Evolutionary conservation across 2,888 invertebrate genomes (phyloP).

Genomic region (Bursaphelenchus okinawaensis): DNA sequence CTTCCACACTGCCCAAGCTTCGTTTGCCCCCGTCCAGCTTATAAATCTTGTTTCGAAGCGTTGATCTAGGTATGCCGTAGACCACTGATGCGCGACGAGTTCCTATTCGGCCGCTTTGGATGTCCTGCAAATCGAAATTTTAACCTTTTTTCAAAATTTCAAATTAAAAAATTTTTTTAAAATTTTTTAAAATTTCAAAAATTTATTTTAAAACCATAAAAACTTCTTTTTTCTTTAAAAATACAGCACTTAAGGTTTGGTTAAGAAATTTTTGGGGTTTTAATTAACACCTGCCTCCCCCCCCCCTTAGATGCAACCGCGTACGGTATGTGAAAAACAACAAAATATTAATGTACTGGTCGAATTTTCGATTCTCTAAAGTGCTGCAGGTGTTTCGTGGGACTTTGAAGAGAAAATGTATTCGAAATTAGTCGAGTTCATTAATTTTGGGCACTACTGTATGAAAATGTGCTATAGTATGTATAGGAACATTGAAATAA

Average conservation of each 20-base stretch:
- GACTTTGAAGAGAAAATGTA: too few species aligned
- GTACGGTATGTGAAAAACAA: neutral
- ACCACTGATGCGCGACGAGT: slow-evolving; percentile 86
- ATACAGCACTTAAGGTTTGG: too few species aligned
- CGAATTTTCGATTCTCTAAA: too few species aligned
- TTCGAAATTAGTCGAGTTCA: neutral
- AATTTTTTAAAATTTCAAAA: too few species aligned
- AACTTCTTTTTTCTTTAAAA: too few species aligned
- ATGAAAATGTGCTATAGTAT: too few species aligned
- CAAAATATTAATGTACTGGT: neutral
- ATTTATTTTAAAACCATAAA: too few species aligned
- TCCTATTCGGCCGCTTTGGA: slow-evolving; percentile 83
- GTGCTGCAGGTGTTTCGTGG: neutral
- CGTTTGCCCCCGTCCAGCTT: slow-evolving; percentile 43
- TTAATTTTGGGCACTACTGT: neutral
- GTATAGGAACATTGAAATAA: too few species aligned
- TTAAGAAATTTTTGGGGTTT: neutral
- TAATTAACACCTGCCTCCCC: neutral
- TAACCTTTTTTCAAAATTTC: too few species aligned
- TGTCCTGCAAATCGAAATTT: slow-evolving; percentile 66
- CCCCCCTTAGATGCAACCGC: too few species aligned
- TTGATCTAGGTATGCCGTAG: slow-evolving; percentile 92
- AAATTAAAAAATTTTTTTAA: neutral
- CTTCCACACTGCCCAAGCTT: slow-evolving; percentile 24
- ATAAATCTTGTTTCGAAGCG: slow-evolving; percentile 82